Evolutionary conservation across 2,113 vertebrate genomes (phyloP).

Genomic region (Xenus cinereus): DNA sequence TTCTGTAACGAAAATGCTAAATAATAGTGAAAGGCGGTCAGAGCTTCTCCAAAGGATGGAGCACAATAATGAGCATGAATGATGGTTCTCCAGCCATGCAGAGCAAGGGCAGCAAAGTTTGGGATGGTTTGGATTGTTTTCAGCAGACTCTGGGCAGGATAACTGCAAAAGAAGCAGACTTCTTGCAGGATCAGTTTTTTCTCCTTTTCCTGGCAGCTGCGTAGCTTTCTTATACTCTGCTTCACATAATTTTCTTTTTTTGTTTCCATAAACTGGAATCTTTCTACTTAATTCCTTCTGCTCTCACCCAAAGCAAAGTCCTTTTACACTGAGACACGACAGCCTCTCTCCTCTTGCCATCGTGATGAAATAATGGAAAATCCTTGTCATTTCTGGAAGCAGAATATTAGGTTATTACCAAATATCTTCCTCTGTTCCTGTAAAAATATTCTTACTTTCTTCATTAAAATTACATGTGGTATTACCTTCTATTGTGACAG

Average conservation of each 20-base stretch:
- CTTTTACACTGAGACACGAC: background rate
- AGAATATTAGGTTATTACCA: background rate
- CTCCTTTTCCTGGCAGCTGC: background rate
- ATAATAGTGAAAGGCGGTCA: background rate
- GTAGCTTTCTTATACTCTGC: background rate
- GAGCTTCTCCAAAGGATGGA: background rate
- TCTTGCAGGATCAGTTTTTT: background rate
- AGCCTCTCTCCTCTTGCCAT: background rate
- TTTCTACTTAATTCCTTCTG: background rate
- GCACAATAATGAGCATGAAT: background rate
- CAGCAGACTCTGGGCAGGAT: background rate
- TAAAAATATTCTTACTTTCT: background rate
- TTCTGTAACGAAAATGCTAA: background rate
- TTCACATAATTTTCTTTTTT: background rate
- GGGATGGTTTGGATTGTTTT: background rate
- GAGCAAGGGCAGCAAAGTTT: background rate
- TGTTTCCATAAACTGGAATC: background rate
- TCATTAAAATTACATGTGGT: background rate
- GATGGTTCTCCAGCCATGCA: background rate
- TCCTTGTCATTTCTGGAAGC: background rate
- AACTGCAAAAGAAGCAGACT: background rate
- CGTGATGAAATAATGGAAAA: background rate
- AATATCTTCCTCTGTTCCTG: background rate
- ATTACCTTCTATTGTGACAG: background rate
- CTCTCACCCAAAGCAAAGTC: background rate